A percentile compares a stretch with the other conserved stretches of the same genome.
These are phyloP conservation scores for Drosophila melanocephala DNA, from an alignment of 2,888 invertebrate species.

Conservation along the genomic window DNA sequence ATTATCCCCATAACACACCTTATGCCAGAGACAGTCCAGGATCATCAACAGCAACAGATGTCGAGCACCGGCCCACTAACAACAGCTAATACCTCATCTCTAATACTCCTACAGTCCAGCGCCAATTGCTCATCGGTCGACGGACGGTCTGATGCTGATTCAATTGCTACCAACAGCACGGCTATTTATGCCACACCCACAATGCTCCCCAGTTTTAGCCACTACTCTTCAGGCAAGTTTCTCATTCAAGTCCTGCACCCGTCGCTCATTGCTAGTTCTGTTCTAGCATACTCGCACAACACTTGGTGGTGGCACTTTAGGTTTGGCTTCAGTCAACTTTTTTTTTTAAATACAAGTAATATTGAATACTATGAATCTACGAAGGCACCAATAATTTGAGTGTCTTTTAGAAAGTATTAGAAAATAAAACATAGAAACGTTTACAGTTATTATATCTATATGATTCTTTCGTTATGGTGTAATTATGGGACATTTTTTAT, in stretches of 20 bases:
- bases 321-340: background rate
- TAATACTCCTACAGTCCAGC: slow-evolving; percentile 88
- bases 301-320: slow-evolving; percentile 27
- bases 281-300: slow-evolving; percentile 30
- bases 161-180: slow-evolving; percentile 35
- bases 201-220: slow-evolving; percentile 90
- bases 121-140: slow-evolving; percentile 42
- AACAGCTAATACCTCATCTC: slow-evolving; percentile 64
- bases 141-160: slow-evolving; percentile 47
- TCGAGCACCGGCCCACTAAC: slow-evolving; percentile 35
- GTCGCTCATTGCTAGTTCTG: slow-evolving; percentile 10
- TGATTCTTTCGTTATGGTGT: background rate
- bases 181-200: slow-evolving; percentile 87
- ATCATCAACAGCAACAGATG: slow-evolving; percentile 33
- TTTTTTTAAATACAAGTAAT: background rate
- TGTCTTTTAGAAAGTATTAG: background rate
- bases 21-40: slow-evolving; percentile 30
- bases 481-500: background rate
- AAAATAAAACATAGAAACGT: background rate
- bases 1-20: slow-evolving; percentile 45
- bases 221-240: slow-evolving; percentile 89
- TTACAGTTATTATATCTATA: background rate
- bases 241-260: slow-evolving; percentile 15
- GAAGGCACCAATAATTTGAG: background rate
- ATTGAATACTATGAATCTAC: background rate